Conservation (phyloP, 1,140 invertebrate species). For the Druon quercuslanigerum region DNA sequence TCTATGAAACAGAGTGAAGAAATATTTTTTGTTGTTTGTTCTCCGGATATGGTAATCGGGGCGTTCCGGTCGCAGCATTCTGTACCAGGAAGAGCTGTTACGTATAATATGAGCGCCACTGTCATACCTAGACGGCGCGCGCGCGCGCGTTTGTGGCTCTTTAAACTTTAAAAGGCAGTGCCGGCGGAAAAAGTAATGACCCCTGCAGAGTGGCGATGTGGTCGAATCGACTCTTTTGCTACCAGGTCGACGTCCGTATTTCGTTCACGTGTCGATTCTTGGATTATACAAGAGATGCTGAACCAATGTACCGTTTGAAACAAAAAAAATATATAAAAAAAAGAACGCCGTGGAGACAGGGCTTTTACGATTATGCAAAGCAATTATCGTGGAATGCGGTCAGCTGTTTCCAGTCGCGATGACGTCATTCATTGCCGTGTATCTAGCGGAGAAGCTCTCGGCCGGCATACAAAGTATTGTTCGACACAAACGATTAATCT, state of each 20-base stretch:
- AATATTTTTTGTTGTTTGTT: slow-evolving; percentile 34
- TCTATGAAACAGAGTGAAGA: slow-evolving; percentile 27
- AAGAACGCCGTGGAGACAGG: slow-evolving; percentile 38
- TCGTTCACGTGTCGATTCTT: slow-evolving; percentile 30
- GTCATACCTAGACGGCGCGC: slow-evolving; percentile 56
- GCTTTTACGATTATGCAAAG: slow-evolving; percentile 72
- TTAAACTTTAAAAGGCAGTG: slow-evolving; percentile 74
- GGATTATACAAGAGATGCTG: slow-evolving; percentile 15
- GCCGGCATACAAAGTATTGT: slow-evolving; percentile 33
- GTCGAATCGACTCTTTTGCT: slow-evolving; percentile 28
- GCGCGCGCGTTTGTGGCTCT: slow-evolving; percentile 62
- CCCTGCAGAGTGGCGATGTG: slow-evolving; percentile 21
- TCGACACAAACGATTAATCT: slow-evolving; percentile 21
- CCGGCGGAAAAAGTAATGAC: slow-evolving; percentile 63
- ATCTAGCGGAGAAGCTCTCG: slow-evolving; percentile 39
- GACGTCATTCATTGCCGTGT: slow-evolving; percentile 64
- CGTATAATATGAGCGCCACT: slow-evolving; percentile 61
- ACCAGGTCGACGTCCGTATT: neutral
- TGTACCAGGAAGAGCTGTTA: slow-evolving; percentile 29
- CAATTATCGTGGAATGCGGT: slow-evolving; percentile 75
- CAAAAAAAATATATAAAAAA: slow-evolving; percentile 25
- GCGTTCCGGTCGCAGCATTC: slow-evolving; percentile 36
- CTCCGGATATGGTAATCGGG: slow-evolving; percentile 31
- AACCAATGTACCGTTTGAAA: slow-evolving; percentile 6
- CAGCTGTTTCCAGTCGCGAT: slow-evolving; percentile 71